Evolutionary conservation across 2,113 vertebrate genomes (phyloP).

Genomic region (Hydrolagus affinis): DNA sequence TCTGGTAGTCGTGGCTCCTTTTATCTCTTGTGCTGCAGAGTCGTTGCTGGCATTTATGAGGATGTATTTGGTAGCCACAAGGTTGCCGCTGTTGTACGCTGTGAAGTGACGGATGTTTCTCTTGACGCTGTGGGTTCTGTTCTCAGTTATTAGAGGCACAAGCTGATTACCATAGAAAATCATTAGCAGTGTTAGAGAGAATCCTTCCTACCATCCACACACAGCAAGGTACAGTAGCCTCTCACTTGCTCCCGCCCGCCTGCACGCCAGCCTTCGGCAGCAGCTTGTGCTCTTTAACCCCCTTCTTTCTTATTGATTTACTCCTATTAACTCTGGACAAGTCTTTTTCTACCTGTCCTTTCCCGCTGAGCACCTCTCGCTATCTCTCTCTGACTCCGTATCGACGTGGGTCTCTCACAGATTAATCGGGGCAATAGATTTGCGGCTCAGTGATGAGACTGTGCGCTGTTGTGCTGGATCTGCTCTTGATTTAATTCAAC

Average conservation of each 20-base stretch:
- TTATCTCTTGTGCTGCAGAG: neutral
- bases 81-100: constrained; percentile 44
- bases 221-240: constrained; percentile 83
- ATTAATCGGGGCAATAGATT: neutral
- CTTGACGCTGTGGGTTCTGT: constrained; percentile 68
- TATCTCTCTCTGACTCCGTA: neutral
- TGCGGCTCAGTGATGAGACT: neutral
- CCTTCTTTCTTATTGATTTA: neutral
- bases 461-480: neutral
- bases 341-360: constrained; percentile 34
- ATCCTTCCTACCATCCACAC: constrained; percentile 88
- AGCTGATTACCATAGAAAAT: constrained; percentile 98
- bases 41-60: neutral
- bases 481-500: too few relatives aligned
- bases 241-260: constrained; percentile 45
- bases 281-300: neutral
- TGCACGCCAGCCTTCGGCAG: constrained; percentile 37
- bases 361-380: neutral
- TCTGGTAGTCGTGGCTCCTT: neutral
- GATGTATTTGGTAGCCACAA: neutral
- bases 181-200: constrained; percentile 89
- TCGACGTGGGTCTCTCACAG: too few relatives aligned
- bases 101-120: constrained; percentile 54
- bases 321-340: constrained; percentile 32
- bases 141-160: constrained; percentile 96